Conservation (phyloP, 2,888 invertebrate genomes). For the Athrips mouffetella region DNA sequence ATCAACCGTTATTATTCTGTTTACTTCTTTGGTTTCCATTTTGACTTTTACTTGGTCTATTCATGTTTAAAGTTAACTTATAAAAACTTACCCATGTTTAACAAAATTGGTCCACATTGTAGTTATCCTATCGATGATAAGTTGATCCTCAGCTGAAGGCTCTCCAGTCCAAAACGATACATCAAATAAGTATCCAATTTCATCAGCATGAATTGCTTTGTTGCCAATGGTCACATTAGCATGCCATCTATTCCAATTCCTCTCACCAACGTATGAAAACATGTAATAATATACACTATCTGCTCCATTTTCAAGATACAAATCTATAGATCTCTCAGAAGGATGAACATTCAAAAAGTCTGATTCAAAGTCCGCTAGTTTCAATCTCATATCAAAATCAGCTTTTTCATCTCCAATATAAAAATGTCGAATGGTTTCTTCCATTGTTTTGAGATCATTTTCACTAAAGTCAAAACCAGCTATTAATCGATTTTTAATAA, state of each 20-base stretch:
- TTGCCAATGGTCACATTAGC: constrained; percentile 29
- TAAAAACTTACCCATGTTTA: constrained; percentile 14
- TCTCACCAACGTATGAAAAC: constrained; percentile 46
- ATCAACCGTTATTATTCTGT: too few species aligned
- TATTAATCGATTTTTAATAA: constrained; percentile 26
- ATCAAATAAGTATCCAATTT: constrained; percentile 49
- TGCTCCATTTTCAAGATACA: constrained; percentile 34
- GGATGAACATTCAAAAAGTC: constrained; percentile 47
- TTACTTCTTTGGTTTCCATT: too few species aligned
- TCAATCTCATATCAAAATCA: constrained; percentile 25
- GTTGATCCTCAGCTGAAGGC: constrained; percentile 36
- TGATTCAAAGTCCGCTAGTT: constrained; percentile 40
- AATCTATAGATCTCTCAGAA: constrained; percentile 37
- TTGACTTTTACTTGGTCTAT: too few species aligned
- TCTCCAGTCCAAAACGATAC: constrained; percentile 14
- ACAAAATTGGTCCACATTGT: constrained; percentile 24
- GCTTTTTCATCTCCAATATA: constrained; percentile 45
- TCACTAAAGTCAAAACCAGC: constrained; percentile 29
- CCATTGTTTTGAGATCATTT: constrained; percentile 29
- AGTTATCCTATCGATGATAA: constrained; percentile 47
- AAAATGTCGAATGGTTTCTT: constrained; percentile 35
- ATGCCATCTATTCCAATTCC: constrained; percentile 30
- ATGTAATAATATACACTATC: constrained; percentile 45
- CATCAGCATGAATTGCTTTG: constrained; percentile 47
- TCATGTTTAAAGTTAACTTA: neutral